Conservation (phyloP, 2,797 vertebrate genomes). For the Ambastaia sidthimunki region DNA sequence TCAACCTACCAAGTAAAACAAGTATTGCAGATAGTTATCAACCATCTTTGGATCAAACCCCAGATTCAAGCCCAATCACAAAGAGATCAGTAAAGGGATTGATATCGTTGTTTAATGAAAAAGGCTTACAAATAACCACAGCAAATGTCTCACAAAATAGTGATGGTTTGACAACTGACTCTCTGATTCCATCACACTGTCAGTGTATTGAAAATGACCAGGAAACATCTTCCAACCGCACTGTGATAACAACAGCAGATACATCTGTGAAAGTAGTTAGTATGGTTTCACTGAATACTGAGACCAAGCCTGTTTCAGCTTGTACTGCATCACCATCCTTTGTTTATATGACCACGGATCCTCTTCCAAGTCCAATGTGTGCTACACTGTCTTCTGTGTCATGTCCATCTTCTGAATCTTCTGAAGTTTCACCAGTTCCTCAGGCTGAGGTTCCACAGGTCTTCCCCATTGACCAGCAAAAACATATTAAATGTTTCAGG, state of each 20-base stretch:
- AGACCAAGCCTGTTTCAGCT: conserved; percentile 12
- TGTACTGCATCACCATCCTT: not conserved
- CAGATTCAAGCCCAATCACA: conserved; percentile 31
- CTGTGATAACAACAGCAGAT: conserved; percentile 14
- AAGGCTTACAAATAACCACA: conserved; percentile 40
- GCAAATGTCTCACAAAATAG: conserved; percentile 33
- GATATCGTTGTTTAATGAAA: conserved; percentile 67
- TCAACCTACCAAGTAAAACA: not conserved
- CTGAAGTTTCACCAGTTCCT: conserved; percentile 1
- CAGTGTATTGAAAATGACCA: conserved; percentile 45
- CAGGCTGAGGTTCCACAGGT: not conserved
- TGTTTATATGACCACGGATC: not conserved
- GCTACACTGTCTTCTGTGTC: not conserved
- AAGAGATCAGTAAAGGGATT: conserved; percentile 44
- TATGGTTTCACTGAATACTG: conserved; percentile 70
- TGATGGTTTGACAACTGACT: not conserved
- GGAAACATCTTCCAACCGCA: conserved; percentile 24
- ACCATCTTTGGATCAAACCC: conserved; percentile 47
- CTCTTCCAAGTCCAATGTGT: conserved; percentile 20
- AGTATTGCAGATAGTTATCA: conserved; percentile 21
- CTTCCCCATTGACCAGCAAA: not conserved
- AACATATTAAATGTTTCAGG: not conserved
- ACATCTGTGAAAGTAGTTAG: conserved; percentile 67
- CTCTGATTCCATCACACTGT: not conserved
- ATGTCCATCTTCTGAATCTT: not conserved